A percentile compares a stretch with the other conserved stretches of the same genome.
Evolutionary conservation across 2,888 invertebrate genomes (phyloP).

Genomic region (Salticus scenicus): DNA sequence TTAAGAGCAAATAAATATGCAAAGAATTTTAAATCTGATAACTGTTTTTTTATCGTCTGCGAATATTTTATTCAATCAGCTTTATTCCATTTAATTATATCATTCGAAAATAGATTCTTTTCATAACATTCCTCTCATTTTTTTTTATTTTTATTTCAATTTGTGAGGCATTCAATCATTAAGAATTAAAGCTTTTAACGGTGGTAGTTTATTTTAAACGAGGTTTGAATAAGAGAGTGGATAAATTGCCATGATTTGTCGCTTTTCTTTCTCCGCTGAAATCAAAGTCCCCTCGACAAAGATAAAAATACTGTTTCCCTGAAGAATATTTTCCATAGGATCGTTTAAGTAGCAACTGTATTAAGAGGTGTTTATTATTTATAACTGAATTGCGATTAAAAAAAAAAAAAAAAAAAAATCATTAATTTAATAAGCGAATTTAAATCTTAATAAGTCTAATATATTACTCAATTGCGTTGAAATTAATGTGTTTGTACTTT

Average conservation of each 20-base stretch:
- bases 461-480: not conserved
- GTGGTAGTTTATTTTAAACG: not conserved
- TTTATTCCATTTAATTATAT: no score
- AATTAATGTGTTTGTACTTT: not conserved
- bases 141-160: no score
- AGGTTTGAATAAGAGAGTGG: not conserved
- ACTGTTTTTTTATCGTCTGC: no score
- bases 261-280: not conserved
- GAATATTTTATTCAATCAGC: no score
- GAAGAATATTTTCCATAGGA: not conserved
- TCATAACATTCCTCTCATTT: no score
- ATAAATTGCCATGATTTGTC: not conserved
- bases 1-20: no score
- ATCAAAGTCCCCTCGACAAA: not conserved
- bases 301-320: not conserved
- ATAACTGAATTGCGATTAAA: not conserved
- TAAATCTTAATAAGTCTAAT: not conserved
- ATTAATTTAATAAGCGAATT: not conserved
- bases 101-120: no score
- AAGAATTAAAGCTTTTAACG: not conserved
- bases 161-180: not conserved
- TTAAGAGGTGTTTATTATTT: not conserved
- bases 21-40: no score
- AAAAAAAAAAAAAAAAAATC: not conserved
- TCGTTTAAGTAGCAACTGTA: not conserved